Base-by-base conservation (phyloP, 2,888 invertebrate genomes). In the Bombylius discolor region DNA sequence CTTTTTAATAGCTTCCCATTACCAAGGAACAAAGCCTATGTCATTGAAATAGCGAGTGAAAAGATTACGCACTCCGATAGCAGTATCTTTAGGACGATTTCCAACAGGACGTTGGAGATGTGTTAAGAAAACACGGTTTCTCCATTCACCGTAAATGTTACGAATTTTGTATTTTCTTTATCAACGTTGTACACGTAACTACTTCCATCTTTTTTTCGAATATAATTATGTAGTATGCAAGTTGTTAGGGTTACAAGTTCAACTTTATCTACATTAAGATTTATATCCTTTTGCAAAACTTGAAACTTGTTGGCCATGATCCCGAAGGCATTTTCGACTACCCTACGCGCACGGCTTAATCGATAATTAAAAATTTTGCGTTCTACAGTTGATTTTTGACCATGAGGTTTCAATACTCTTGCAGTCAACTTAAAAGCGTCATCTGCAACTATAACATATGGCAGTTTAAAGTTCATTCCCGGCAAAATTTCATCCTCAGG, bases 361-460 rank as follows among this genome's bases (percentile, higher is more conserved):
- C 39, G 4, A 45, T 52, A 45, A 52, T 52, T 52, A 32, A 46
- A 52, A 52, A 52, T 45, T 45, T 52, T 52, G 12, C 46, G 31
- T 52, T 33, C 52, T 8, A 6, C 5, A 11, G 9, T 14, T 12
- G 12, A 31, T 11, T 42, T 9, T 44, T 51, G 51, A 14, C 51
- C 51, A 53, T 53, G 58, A 11, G 59, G 60, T 53, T 60, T 60
- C 52, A 60, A 56, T 12, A 60, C 32, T 50, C 59, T 44, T 12
- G 54, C 9, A 23, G 36, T 32, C 45, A 60, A 54, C 23, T 49
- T 55, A 44, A 58, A 59, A 32, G 59, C 59, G 36, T 61, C 61
- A 53, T 61, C 59, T 34, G 34, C 51, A 47, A 62, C 57, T 53
- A 61, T 56, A 55, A 59, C 54, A 48, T 46, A 34, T 39, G 46